A percentile compares a stretch with the other conserved stretches of the same genome.
Conservation (phyloP, 2,797 vertebrate species). For the Sciaenops ocellatus region DNA sequence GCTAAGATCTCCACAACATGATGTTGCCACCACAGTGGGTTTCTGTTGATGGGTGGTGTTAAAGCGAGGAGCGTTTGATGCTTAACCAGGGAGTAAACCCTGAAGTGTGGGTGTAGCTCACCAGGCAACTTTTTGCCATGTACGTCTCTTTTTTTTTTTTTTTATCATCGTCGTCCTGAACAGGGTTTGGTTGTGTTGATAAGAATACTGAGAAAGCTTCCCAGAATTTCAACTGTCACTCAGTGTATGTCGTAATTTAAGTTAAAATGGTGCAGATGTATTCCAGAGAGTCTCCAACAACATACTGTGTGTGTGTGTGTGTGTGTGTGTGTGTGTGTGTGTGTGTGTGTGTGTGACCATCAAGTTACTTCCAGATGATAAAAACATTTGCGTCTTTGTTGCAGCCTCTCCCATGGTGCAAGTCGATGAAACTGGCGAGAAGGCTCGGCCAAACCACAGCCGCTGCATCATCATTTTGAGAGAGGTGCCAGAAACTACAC, state of each 20-base stretch:
- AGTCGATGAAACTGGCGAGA: conserved; percentile 96
- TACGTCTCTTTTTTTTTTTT: background rate
- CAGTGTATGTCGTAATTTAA: background rate
- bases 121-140: background rate
- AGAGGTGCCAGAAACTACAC: conserved; percentile 96
- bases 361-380: background rate
- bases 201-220: background rate
- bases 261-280: background rate
- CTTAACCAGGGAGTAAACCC: too few species aligned
- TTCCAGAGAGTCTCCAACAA: background rate
- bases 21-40: background rate
- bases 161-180: background rate
- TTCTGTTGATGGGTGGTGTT: background rate
- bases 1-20: background rate
- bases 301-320: background rate
- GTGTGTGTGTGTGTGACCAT: background rate
- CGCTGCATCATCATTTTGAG: conserved; percentile 97
- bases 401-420: conserved; percentile 95
- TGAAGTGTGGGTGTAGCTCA: background rate
- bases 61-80: background rate
- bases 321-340: background rate
- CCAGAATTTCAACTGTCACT: background rate
- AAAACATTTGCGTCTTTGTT: conserved; percentile 24
- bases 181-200: conserved; percentile 9
- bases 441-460: conserved; percentile 97